Percentiles rank a stretch among this genome's conserved stretches.
phyloP scores from a whole-genome alignment of 2,888 invertebrate genomes.

The Cryptocephalus primarius region DNA sequence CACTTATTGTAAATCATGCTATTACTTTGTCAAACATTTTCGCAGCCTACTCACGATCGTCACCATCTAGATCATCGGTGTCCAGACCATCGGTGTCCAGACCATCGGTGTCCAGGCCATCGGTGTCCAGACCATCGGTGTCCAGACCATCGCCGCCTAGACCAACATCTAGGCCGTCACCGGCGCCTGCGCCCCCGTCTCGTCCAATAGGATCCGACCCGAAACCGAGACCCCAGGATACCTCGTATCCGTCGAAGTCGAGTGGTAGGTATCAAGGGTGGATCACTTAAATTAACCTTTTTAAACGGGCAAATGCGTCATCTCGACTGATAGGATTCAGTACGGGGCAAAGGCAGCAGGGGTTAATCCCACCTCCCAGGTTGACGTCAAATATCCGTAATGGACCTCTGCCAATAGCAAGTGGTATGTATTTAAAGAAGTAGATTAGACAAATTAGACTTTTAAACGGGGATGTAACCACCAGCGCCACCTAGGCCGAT shows the following conservation, averaged over 20 bases:
- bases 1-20: too few species aligned
- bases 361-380: not conserved
- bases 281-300: too few species aligned
- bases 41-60: slow-evolving; percentile 4
- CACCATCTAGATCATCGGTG: slow-evolving; percentile 2
- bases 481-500: not conserved
- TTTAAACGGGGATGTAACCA: not conserved
- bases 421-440: too few species aligned
- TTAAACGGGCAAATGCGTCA: too few species aligned
- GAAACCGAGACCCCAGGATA: not conserved
- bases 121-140: slow-evolving; percentile 3
- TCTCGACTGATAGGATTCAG: too few species aligned
- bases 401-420: too few species aligned
- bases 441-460: too few species aligned
- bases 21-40: slow-evolving; percentile 1
- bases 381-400: too few species aligned
- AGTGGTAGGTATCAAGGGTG: too few species aligned
- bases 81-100: slow-evolving; percentile 4
- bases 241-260: too few species aligned
- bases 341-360: too few species aligned
- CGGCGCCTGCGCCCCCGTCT: slow-evolving; percentile 4
- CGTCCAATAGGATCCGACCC: slow-evolving; percentile 6
- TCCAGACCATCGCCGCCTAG: slow-evolving; percentile 3
- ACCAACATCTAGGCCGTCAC: slow-evolving; percentile 5
- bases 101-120: slow-evolving; percentile 4